Conservation (phyloP, 92 coral and sea anemone species). For the Porites divaricata region DNA sequence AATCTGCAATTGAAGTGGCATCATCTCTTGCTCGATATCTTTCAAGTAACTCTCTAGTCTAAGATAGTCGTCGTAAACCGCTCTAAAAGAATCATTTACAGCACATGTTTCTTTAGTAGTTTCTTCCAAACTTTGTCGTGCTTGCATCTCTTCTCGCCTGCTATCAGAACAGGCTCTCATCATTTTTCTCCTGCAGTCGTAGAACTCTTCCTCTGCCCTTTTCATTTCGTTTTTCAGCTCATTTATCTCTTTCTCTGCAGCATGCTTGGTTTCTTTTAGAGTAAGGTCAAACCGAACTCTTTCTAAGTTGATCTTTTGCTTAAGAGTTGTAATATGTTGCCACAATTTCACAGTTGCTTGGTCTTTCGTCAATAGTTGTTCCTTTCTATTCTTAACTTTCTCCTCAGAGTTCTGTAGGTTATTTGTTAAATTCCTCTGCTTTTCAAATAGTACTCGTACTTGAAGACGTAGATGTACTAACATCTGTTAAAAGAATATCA, state of each 20-base stretch:
- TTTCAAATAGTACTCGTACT: conserved; percentile 19
- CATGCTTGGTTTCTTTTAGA: conserved; percentile 2
- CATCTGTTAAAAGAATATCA: conserved; percentile 14
- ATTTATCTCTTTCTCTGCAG: conserved; percentile 20
- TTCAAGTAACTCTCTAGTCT: conserved; percentile 10
- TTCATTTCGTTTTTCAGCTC: conserved; percentile 5
- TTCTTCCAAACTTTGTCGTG: conserved; percentile 22
- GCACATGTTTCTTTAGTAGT: conserved; percentile 17
- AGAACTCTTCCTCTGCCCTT: not conserved
- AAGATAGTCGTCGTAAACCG: conserved; percentile 29
- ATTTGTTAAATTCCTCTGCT: not conserved
- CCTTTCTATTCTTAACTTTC: not conserved
- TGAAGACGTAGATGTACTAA: conserved; percentile 34
- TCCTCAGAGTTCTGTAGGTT: conserved; percentile 1
- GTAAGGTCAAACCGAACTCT: not conserved
- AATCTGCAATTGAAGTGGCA: conserved; percentile 2
- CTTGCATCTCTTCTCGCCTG: not conserved
- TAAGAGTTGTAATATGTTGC: not conserved
- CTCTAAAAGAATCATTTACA: conserved; percentile 24
- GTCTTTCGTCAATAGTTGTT: conserved; percentile 13
- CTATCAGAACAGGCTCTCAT: not conserved
- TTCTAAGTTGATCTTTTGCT: conserved; percentile 22
- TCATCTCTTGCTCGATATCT: not conserved
- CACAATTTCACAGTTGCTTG: conserved; percentile 2
- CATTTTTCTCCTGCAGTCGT: not conserved